Base-by-base conservation (phyloP, 2,797 vertebrate species). In the Catostomus latipinnis region DNA sequence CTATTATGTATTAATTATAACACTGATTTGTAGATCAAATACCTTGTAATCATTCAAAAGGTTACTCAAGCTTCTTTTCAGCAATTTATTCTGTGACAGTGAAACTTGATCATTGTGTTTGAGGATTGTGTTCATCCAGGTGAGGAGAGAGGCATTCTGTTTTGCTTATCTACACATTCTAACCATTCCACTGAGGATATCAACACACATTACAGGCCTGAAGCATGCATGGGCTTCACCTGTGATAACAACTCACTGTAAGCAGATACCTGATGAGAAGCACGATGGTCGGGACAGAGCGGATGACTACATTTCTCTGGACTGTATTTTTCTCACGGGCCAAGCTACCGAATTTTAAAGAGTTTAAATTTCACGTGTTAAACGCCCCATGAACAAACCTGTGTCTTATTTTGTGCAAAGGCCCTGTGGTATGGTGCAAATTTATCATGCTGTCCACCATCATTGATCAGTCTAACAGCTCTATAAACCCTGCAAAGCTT, bases 21-120 rank as follows among this genome's bases (percentile, higher is more conserved):
- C 34, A 46, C 53, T n/a, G 85, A 80, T 74, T 87, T 83, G 77
- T 70, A 54, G 53, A 8, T 65, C 62, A 65, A 65, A 7, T 46
- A 65, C 46, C 13, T n/a, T 65, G 10, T 65, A 65, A 3, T 8
- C 7, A n/a, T 65, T 63, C 62, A 46, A 45, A 46, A 14, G 5
- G 12, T 65, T 46, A 8, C 13, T 6, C 8, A 65, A 22, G 0
- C 13, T 54, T 54, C 53, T n/a, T 13, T 54, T 63, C 2, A 63
- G 61, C 61, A 45, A 63, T 46, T 46, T 46, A 63, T 45, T 7
- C 6, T 45, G 61, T 43, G 45, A 34, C 34, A 63, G 61, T 12
- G 12, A 45, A 65, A 65, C 13, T 34, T 34, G 34, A 34, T 34
- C 34, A 34, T 3, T 34, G 34, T 4, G 34, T 34, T 34, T 34